Base-by-base conservation (phyloP, 2,113 vertebrate species). In the Argyrosomus japonicus region DNA sequence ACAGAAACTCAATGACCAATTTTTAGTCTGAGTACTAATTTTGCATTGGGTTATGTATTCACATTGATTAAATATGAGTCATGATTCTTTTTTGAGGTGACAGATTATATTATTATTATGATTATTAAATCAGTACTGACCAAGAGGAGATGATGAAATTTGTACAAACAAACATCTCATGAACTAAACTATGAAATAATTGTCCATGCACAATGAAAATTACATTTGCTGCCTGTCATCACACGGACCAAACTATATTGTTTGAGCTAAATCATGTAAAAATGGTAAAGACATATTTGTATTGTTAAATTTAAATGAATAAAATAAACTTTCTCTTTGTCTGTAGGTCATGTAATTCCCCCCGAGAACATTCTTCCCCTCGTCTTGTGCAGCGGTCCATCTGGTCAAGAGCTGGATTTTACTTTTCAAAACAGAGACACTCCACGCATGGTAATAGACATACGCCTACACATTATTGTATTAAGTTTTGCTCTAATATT, bases 331-430 rank as follows among this genome's bases (percentile, higher is more conserved):
- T 15, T 23, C 11, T 25, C 29, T 57, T 61, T 79, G 10, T 56
- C 62, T 40, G n/a, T 73, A 99, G 98, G 98, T 88, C 98, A 99
- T 1, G 96, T 99, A 75, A 99, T 99, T 90, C 97, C 97, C 72
- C 96, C 97, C 0, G 96, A 97, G 88, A 97, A 97, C 83, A 97
- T 99, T 85, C 91, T 99, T 68, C 97, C 98, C 36, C 92, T 99
- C 15, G 89, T 99, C 70, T 93, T 99, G 76, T 97, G 97, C 83
- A 94, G 83, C 0, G 97, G 98, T 3, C 97, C 98, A 29, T 97
- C 97, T n/a, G 95, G 93, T 83, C 97, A 97, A 88, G 96, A 96
- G 90, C 94, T 99, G 82, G 97, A 99, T 12, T 99, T 99, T 79
- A 99, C 97, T 2, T 98, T 95, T 87, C 96, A 98, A 90, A 97